Evolutionary conservation across 2,113 vertebrate species (phyloP).

Genomic region (Callionymus lyra): DNA sequence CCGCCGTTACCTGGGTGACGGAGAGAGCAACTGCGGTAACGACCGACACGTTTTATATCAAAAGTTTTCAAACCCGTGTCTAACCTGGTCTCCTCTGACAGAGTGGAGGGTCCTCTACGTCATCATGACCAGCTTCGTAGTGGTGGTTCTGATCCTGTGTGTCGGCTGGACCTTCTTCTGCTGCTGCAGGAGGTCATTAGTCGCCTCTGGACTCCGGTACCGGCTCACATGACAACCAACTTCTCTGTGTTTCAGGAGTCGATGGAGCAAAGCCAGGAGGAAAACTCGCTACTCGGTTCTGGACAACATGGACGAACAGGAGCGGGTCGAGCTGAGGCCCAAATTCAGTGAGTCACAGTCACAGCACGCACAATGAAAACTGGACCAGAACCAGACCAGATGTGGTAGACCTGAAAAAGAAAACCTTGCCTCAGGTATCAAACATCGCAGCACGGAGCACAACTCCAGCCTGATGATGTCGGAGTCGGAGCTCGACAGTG

Average conservation of each 20-base stretch:
- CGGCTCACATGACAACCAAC: too few species aligned
- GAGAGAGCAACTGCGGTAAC: conserved; percentile 84
- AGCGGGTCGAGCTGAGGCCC: conserved; percentile 80
- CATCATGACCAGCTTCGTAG: conserved; percentile 62
- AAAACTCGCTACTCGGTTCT: conserved; percentile 85
- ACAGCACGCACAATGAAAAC: too few species aligned
- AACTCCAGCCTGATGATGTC: conserved; percentile 91
- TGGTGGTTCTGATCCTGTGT: conserved; percentile 59
- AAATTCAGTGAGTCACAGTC: conserved; percentile 71
- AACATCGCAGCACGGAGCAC: conserved; percentile 86
- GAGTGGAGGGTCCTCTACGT: conserved; percentile 87
- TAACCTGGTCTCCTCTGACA: conserved; percentile 34
- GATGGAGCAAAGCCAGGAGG: conserved; percentile 31
- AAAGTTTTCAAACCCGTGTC: not conserved
- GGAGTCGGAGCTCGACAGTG: conserved; percentile 85
- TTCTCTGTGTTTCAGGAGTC: too few species aligned
- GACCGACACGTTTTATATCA: not conserved
- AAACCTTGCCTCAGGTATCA: conserved; percentile 71
- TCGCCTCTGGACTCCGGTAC: too few species aligned
- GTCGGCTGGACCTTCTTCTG: conserved; percentile 75
- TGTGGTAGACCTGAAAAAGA: too few species aligned
- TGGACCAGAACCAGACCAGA: too few species aligned
- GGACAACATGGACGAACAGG: conserved; percentile 87
- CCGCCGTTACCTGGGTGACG: conserved; percentile 68
- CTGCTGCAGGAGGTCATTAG: conserved; percentile 79